Evolutionary conservation across 2,113 vertebrate genomes (phyloP).

Genomic region (Percopsis transmontana): DNA sequence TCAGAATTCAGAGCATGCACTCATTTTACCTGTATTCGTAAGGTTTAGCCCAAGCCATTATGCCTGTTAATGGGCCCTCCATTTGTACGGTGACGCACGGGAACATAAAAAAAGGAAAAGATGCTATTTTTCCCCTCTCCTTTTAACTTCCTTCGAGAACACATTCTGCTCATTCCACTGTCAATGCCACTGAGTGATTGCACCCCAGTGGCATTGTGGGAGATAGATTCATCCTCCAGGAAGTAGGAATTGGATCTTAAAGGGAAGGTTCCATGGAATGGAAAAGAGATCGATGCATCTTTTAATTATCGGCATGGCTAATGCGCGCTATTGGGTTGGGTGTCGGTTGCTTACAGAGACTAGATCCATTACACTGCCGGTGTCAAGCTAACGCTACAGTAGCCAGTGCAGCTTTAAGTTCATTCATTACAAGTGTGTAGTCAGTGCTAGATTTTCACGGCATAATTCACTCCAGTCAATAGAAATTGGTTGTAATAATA

Average conservation of each 20-base stretch:
- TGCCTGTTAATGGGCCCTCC: constrained; percentile 69
- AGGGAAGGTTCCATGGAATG: constrained; percentile 37
- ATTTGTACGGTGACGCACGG: constrained; percentile 56
- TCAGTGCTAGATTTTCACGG: constrained; percentile 30
- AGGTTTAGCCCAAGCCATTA: constrained; percentile 50
- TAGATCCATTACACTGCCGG: constrained; percentile 55
- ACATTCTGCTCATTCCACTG: constrained; percentile 55
- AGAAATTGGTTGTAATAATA: neutral
- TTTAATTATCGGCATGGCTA: constrained; percentile 73
- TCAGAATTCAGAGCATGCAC: constrained; percentile 12
- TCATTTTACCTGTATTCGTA: constrained; percentile 55
- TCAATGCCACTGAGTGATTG: constrained; percentile 75
- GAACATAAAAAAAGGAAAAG: constrained; percentile 45
- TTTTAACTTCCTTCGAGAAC: constrained; percentile 59
- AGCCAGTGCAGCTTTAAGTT: constrained; percentile 20
- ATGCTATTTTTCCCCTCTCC: constrained; percentile 49
- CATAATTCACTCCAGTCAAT: neutral
- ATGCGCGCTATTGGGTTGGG: constrained; percentile 54
- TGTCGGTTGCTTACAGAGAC: constrained; percentile 44
- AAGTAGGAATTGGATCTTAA: constrained; percentile 68
- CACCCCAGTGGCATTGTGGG: constrained; percentile 65
- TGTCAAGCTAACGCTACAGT: constrained; percentile 23
- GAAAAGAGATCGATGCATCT: constrained; percentile 70
- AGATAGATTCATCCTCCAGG: constrained; percentile 75
- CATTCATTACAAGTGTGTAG: constrained; percentile 34